phyloP scores from a whole-genome alignment of 2,888 invertebrate species.

The Exephanes ischioxanthus region DNA sequence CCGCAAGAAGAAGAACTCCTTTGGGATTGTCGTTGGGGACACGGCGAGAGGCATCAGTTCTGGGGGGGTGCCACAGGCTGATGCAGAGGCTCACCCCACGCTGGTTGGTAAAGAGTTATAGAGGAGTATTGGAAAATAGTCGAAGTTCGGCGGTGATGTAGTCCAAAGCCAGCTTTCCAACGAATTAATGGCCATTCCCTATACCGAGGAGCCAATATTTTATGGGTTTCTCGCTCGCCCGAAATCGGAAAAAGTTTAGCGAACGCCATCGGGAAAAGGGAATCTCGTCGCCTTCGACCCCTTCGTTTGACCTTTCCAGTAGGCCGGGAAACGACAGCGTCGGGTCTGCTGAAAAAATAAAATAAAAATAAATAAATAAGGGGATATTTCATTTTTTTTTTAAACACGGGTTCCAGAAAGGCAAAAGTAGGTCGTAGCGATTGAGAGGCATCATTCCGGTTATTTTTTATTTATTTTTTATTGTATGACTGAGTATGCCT shows the following conservation, averaged over 20 bases:
- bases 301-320: constrained; percentile 20
- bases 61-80: background rate
- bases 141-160: constrained; percentile 29
- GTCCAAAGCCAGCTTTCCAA: constrained; percentile 18
- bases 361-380: too few species aligned
- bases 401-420: background rate
- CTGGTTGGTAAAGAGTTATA: constrained; percentile 8
- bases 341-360: background rate
- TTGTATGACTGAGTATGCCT: background rate
- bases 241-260: constrained; percentile 73
- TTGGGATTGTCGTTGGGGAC: background rate
- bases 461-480: background rate
- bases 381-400: background rate
- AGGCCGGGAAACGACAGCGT: background rate
- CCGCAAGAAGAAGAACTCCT: background rate
- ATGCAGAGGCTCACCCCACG: background rate
- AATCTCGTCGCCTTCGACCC: constrained; percentile 4
- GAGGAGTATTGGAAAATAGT: constrained; percentile 42
- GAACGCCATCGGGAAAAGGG: constrained; percentile 41
- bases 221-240: constrained; percentile 65
- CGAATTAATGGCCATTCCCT: constrained; percentile 72
- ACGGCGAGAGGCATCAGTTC: background rate
- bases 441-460: background rate
- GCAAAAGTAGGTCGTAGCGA: background rate
- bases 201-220: constrained; percentile 70